phyloP scores from a whole-genome alignment of 2,113 vertebrate species.

The Gobiocypris rarus region DNA sequence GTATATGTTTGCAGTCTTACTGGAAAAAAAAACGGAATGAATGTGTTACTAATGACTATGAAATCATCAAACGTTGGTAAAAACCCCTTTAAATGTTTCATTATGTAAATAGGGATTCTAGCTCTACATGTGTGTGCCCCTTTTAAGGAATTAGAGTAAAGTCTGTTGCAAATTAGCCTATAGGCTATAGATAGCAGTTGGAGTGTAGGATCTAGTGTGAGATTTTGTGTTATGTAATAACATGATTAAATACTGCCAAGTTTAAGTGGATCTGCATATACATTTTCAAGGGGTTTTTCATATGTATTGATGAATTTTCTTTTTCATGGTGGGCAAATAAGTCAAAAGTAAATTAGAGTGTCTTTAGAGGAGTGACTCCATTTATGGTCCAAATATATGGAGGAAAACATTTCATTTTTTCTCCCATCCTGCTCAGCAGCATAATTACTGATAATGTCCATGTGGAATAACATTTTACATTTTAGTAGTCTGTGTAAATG shows the following conservation, averaged over 20 bases:
- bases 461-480: conserved; percentile 11
- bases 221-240: not conserved
- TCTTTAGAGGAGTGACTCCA: not conserved
- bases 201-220: not conserved
- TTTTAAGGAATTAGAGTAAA: conserved; percentile 24
- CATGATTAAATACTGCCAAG: not conserved
- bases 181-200: conserved; percentile 31
- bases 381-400: not conserved
- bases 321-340: not conserved
- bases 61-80: conserved; percentile 19
- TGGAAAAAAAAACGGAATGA: not conserved
- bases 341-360: not conserved
- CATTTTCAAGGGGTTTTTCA: not conserved
- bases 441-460: conserved; percentile 22
- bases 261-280: not conserved
- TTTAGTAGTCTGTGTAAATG: not conserved
- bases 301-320: not conserved
- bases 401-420: not conserved
- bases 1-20: not conserved
- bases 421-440: not conserved
- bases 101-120: not conserved
- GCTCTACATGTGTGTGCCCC: not conserved
- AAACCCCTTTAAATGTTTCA: not conserved
- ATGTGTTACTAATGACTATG: conserved; percentile 29
- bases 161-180: conserved; percentile 17